Evolutionary conservation across 37 sponge, comb jelly and placozoan species (phyloP).

Genomic region (Tethya wilhelma): DNA sequence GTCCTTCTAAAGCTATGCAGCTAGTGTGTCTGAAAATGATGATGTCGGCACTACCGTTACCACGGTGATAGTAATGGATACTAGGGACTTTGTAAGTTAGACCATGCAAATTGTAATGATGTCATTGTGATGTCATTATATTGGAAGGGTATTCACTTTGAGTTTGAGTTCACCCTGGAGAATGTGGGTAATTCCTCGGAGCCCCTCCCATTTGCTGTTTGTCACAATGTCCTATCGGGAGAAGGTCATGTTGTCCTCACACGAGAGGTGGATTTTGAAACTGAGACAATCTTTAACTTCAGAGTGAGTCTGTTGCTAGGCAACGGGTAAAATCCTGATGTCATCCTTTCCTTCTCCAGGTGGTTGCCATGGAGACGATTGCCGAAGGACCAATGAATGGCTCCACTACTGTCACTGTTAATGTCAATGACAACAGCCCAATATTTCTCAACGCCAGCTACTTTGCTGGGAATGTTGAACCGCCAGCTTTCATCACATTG

Average conservation of each 20-base stretch:
- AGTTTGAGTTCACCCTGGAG: slow-evolving; percentile 34
- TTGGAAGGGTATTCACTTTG: slow-evolving; percentile 31
- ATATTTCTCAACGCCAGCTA: slow-evolving; percentile 23
- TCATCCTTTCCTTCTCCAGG: slow-evolving; percentile 6
- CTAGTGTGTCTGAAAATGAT: slow-evolving; percentile 22
- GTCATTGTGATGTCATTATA: background rate
- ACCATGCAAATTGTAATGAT: background rate
- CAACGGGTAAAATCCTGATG: background rate
- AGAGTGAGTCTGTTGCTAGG: background rate
- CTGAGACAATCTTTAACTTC: background rate
- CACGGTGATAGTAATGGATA: slow-evolving; percentile 43
- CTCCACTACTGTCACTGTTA: slow-evolving; percentile 7
- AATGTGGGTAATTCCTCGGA: slow-evolving; percentile 13
- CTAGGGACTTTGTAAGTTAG: slow-evolving; percentile 30
- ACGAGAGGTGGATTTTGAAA: slow-evolving; percentile 32
- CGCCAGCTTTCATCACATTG: background rate
- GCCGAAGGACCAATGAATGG: background rate
- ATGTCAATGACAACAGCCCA: slow-evolving; percentile 52
- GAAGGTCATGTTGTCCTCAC: background rate
- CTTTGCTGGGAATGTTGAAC: background rate
- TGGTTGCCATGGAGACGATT: slow-evolving; percentile 26
- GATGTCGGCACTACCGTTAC: background rate
- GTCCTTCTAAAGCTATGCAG: slow-evolving; percentile 26
- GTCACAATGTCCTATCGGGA: background rate
- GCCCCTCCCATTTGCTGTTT: slow-evolving; percentile 36